These are phyloP conservation scores for Tetraneura akinire DNA, from an alignment of 1,140 invertebrate genomes.

Conservation along the genomic window DNA sequence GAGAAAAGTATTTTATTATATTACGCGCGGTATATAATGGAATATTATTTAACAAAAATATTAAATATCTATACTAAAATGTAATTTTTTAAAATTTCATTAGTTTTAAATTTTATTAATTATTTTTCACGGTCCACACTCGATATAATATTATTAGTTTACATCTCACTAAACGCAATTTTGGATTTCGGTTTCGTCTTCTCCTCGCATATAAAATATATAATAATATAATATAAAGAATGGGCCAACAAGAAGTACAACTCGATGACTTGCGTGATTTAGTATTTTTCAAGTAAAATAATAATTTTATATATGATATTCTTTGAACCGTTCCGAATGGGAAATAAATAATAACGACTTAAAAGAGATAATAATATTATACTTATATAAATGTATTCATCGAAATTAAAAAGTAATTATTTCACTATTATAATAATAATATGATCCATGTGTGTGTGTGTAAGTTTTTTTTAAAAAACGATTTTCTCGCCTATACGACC, in stretches of 20 bases:
- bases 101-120: no score
- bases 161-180: not conserved
- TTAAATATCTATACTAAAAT: not conserved
- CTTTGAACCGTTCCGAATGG: not conserved
- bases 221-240: not conserved
- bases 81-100: no score
- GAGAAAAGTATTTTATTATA: no score
- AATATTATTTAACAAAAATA: not conserved
- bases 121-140: no score
- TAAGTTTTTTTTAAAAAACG: not conserved
- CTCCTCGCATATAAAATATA: no score
- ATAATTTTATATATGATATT: no score
- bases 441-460: no score
- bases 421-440: no score
- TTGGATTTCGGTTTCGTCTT: not conserved
- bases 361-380: no score
- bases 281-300: no score
- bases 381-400: not conserved
- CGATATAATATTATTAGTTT: no score
- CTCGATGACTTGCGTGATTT: not conserved
- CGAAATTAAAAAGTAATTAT: conserved; percentile 7
- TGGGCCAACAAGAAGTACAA: not conserved
- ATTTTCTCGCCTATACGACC: no score
- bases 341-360: not conserved
- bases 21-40: not conserved